Evolutionary conservation across 2,113 vertebrate species (phyloP), one percentile per base, ranked within the genome.

Genomic region (Dipodomys merriami): DNA sequence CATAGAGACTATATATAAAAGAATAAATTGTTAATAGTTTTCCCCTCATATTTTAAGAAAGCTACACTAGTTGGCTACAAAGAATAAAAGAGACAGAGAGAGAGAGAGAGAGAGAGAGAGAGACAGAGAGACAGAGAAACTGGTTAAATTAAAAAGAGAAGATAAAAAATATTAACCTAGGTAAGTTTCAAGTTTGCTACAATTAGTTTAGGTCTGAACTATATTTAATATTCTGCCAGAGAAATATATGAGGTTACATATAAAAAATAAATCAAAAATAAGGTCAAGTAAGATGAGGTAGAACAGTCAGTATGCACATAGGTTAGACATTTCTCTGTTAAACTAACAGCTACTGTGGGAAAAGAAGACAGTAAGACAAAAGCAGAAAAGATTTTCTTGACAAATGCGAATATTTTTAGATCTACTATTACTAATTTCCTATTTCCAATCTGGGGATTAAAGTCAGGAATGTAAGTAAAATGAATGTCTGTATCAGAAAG

Each of bases 381-480:
- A 13, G n/a, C 23, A 19, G 30, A 25, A 8, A 76, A 65, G 33
- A 65, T 35, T n/a, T 83, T 89, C 44, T 69, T 65, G 65, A 68
- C 29, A n/a, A 69, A 20, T 35, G 53, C 7, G 7, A 27, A 5
- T 8, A 80, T 44, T 53, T 60, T 53, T 1, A 80, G 62, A 72
- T 73, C 1, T 0, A 33, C 16, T 19, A 68, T 68, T 72, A 11
- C 62, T 49, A 25, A 39, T 69, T 83, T 87, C 11, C 7, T 78
- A 46, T 68, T 88, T 92, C 30, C 77, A 8, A 57, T 85, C 6
- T 33, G 57, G 77, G 22, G 10, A 84, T 49, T 72, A 90, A 11
- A 77, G 57, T 7, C 49, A 78, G 44, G 91, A 95, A 64, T 35
- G 13, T 7, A 91, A 87, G 44, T n/a, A 92, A 90, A 88, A 90